A percentile compares a stretch with the other conserved stretches of the same genome.
Evolutionary conservation across 2,888 invertebrate genomes (phyloP).

Genomic region (Idaea aversata): DNA sequence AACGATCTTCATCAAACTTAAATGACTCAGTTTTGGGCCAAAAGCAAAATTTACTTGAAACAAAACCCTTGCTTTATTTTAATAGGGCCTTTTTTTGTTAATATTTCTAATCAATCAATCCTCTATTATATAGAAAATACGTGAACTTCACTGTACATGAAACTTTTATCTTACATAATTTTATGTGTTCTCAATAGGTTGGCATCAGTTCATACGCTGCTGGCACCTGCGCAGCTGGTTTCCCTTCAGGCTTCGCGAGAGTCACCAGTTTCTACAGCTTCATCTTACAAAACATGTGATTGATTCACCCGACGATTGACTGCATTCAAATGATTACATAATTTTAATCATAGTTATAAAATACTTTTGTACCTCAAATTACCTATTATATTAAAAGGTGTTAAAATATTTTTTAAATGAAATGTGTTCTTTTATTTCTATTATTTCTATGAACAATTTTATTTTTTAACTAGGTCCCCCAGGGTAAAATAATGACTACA

Average conservation of each 20-base stretch:
- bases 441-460: no score
- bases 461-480: no score
- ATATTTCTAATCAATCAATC: no score
- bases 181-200: constrained; percentile 36
- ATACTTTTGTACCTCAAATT: background rate
- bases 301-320: background rate
- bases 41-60: no score
- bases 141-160: background rate
- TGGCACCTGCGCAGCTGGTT: constrained; percentile 45
- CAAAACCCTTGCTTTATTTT: no score
- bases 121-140: no score
- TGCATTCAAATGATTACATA: background rate
- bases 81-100: no score
- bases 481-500: no score
- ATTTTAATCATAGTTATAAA: background rate
- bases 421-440: no score
- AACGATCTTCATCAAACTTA: no score
- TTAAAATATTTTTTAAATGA: no score
- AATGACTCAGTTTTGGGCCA: no score
- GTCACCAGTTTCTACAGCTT: constrained; percentile 50
- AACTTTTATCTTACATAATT: background rate
- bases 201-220: constrained; percentile 59
- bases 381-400: background rate
- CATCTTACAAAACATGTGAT: constrained; percentile 42
- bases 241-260: constrained; percentile 55